phyloP scores from a whole-genome alignment of 2,113 vertebrate genomes.

The Cyphomyrus discorhynchus region DNA sequence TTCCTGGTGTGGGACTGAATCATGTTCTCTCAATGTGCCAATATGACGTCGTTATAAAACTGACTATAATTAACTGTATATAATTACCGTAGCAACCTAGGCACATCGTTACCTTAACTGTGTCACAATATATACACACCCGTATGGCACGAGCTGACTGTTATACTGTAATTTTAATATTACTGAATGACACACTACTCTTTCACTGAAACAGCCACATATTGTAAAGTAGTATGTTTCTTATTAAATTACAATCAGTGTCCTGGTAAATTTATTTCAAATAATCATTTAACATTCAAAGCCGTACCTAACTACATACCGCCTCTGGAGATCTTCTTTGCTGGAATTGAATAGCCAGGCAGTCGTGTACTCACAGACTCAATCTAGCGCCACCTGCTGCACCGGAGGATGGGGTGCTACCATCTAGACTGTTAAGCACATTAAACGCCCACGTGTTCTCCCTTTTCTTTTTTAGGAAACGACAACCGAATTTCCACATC shows the following conservation, averaged over 20 bases:
- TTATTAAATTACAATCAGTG: background rate
- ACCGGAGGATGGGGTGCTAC: background rate
- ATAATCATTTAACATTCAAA: background rate
- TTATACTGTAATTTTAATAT: background rate
- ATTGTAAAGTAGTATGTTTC: background rate
- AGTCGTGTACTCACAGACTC: background rate
- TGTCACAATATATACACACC: background rate
- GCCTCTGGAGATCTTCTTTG: background rate
- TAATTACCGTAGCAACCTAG: background rate
- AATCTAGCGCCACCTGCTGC: background rate
- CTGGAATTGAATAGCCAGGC: background rate
- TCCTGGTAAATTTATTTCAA: background rate
- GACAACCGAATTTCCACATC: background rate
- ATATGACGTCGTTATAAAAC: background rate
- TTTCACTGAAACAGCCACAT: background rate
- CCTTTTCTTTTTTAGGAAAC: background rate
- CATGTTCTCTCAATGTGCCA: no score
- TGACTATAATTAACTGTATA: background rate
- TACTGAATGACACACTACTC: background rate
- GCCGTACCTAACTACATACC: background rate
- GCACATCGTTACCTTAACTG: background rate
- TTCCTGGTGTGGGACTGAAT: background rate
- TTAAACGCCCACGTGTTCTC: background rate
- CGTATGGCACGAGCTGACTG: background rate
- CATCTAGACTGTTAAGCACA: background rate